Conservation (phyloP, 2,113 vertebrate genomes). For the Struthio camelus region DNA sequence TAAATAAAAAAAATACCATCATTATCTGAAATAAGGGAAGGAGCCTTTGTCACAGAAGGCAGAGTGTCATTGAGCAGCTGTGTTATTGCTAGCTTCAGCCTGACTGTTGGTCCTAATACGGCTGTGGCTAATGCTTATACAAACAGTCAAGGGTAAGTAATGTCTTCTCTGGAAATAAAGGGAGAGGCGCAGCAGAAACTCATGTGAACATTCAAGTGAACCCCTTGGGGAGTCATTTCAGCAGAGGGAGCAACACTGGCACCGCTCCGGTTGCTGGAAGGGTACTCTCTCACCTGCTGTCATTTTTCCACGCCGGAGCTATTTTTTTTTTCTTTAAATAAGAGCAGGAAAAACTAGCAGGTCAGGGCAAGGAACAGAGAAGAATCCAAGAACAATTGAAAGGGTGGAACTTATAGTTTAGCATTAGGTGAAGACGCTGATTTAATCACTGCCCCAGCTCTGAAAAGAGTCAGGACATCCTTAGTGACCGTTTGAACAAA, state of each 20-base stretch:
- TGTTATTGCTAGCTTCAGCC: neutral
- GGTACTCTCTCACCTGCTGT: neutral
- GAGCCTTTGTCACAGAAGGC: neutral
- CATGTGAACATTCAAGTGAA: neutral
- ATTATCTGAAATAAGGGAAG: neutral
- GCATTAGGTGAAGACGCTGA: neutral
- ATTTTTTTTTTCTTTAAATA: neutral
- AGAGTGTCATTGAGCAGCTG: neutral
- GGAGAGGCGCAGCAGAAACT: neutral
- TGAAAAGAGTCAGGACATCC: neutral
- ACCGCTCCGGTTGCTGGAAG: neutral
- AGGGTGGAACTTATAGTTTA: neutral
- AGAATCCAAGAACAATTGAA: neutral
- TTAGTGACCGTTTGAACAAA: neutral
- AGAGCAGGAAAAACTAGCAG: neutral
- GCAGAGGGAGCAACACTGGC: neutral
- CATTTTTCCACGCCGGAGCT: neutral
- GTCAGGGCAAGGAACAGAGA: neutral
- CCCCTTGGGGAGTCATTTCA: neutral
- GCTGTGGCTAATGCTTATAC: neutral
- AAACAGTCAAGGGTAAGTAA: neutral
- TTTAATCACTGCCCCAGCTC: neutral
- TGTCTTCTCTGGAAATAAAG: constrained; percentile 10
- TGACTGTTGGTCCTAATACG: neutral
- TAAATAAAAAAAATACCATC: neutral